Evolutionary conservation across 2,888 invertebrate genomes (phyloP), one percentile per base, ranked within the genome.

Genomic region (Eristalinus aeneus): DNA sequence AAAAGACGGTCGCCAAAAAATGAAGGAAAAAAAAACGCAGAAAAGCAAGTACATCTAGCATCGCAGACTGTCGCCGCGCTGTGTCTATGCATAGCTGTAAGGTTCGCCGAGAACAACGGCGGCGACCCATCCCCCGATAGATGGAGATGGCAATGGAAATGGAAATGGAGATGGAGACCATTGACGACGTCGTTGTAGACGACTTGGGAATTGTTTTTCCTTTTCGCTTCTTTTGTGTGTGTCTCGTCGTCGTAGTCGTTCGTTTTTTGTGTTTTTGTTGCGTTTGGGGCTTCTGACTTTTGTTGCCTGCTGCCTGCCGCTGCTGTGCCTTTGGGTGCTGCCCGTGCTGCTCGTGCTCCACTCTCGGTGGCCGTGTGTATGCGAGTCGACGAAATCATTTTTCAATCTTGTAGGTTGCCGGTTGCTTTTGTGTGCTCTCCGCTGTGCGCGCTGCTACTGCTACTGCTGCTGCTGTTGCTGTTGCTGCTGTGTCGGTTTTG

Each of bases 131-230:
- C 80, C 72, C 81, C 73, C 65, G 32, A 39, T 68, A 68, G 20
- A 34, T 22, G 54, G 12, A 61, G 39, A 27, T 20, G 56, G 36
- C 72, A 64, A 23, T 56, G 64, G 27, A 69, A 76, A 80, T 76
- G 72, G 60, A 72, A 32, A 58, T 73, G 71, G 53, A 77, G 64
- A 27, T 56, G 64, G 53, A 69, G 81, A 76, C 81, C 69, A 77
- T 88, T 76, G 85, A 81, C 86, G 76, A 68, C 72, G 71, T 83
- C 76, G 61, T 68, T 77, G 76, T 76, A 82, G 88, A 77, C 88
- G 75, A 74, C 80, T 76, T 87, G 87, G 84, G 80, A 84, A 83
- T 79, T 79, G 83, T 79, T 82, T 86, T 83, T 79, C 58, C 64
- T 76, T 46, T 46, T 46, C 46, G 46, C 46, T 16, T 46, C 46